phyloP scores from a whole-genome alignment of 2,797 vertebrate genomes.

The Rhabdophis nuchalis region DNA sequence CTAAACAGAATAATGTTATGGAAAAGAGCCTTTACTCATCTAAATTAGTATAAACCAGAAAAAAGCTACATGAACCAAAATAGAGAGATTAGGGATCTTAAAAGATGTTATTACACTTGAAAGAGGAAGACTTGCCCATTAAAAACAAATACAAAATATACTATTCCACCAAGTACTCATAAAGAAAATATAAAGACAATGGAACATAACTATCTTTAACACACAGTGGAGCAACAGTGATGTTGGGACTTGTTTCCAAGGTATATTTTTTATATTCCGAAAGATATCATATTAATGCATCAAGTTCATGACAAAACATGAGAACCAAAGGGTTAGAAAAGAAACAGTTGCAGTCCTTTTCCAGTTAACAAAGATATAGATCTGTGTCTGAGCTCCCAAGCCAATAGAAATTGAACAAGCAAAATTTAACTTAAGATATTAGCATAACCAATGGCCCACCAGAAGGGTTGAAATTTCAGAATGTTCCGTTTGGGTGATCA shows the following conservation, averaged over 20 bases:
- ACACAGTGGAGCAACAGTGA: background rate
- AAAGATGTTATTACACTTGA: background rate
- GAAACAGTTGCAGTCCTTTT: background rate
- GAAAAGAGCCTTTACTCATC: background rate
- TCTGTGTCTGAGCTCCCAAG: background rate
- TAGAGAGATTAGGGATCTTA: background rate
- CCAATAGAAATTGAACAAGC: background rate
- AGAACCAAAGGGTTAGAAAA: background rate
- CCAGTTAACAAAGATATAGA: background rate
- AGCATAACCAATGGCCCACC: background rate
- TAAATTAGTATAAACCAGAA: background rate
- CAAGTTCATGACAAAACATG: background rate
- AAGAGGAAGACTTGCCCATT: background rate
- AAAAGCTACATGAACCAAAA: background rate
- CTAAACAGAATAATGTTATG: background rate
- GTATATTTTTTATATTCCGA: background rate
- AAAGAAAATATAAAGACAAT: background rate
- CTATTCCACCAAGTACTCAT: background rate
- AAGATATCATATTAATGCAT: background rate
- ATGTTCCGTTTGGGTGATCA: background rate
- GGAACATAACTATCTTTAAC: background rate
- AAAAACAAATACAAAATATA: background rate
- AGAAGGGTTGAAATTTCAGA: background rate
- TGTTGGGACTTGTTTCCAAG: background rate
- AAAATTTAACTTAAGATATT: background rate